These are phyloP conservation scores for Oxyura jamaicensis DNA, from an alignment of 2,113 vertebrate species.

Conservation along the genomic window DNA sequence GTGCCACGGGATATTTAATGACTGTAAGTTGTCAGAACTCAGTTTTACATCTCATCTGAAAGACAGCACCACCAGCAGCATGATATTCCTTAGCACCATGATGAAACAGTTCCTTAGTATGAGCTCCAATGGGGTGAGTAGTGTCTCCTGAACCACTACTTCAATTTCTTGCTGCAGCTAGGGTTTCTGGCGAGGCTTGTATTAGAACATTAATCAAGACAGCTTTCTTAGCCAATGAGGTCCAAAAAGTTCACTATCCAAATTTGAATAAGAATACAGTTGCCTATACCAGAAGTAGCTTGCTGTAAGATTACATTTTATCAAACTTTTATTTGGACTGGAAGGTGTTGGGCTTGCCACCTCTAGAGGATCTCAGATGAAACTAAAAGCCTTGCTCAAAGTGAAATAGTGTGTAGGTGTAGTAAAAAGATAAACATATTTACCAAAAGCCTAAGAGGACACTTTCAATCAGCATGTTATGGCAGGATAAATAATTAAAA, in stretches of 20 bases:
- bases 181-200: background rate
- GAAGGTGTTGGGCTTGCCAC: background rate
- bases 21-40: constrained; percentile 68
- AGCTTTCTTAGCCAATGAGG: background rate
- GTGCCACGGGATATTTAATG: constrained; percentile 72
- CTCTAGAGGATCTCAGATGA: background rate
- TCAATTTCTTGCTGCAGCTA: background rate
- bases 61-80: constrained; percentile 52
- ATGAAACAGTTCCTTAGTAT: background rate
- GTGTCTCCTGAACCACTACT: background rate
- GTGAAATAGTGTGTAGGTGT: background rate
- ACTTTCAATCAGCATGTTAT: background rate
- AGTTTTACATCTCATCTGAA: constrained; percentile 64
- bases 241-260: background rate
- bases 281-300: background rate
- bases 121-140: background rate
- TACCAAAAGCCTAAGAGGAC: background rate
- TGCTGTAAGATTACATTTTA: background rate
- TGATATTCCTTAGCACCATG: constrained; percentile 21
- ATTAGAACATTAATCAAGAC: background rate
- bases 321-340: background rate
- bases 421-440: background rate
- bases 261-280: background rate
- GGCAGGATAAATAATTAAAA: background rate
- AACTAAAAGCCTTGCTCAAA: background rate